Evolutionary conservation across 2,888 invertebrate species (phyloP).

Genomic region (Chrysolina haemoptera): DNA sequence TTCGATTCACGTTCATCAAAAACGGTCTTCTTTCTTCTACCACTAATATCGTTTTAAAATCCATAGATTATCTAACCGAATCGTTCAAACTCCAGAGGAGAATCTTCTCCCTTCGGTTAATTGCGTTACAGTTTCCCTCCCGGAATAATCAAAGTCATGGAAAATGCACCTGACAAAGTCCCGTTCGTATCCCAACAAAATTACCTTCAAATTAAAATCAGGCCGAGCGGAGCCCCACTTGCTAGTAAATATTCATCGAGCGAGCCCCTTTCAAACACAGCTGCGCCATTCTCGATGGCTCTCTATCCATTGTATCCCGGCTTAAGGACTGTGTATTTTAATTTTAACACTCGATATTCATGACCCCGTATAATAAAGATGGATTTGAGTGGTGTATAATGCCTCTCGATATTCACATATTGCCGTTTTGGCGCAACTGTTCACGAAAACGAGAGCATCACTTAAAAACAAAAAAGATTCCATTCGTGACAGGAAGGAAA

Average conservation of each 20-base stretch:
- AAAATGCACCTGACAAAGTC: constrained; percentile 38
- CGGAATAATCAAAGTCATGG: constrained; percentile 38
- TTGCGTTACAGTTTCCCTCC: constrained; percentile 24
- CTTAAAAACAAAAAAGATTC: constrained; percentile 33
- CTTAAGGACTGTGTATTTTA: constrained; percentile 66
- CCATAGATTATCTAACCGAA: not conserved
- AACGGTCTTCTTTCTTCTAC: too few species aligned
- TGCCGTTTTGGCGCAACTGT: constrained; percentile 60
- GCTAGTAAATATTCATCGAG: constrained; percentile 32
- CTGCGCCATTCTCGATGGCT: constrained; percentile 60
- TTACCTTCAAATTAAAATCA: constrained; percentile 39
- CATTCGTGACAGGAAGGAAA: constrained; percentile 26
- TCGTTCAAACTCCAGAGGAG: constrained; percentile 13
- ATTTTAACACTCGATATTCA: constrained; percentile 69
- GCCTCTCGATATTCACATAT: constrained; percentile 57
- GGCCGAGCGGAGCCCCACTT: constrained; percentile 33
- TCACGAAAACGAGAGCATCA: constrained; percentile 38
- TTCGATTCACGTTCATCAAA: too few species aligned
- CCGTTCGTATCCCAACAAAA: constrained; percentile 26
- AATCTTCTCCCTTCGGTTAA: not conserved
- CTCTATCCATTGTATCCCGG: constrained; percentile 61
- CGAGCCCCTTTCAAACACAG: constrained; percentile 56
- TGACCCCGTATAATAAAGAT: constrained; percentile 68
- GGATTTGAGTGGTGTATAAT: constrained; percentile 65
- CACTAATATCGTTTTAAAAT: not conserved